A percentile compares a stretch with the other conserved stretches of the same genome.
These are phyloP conservation scores for Clarias batrachus DNA, from an alignment of 2,113 vertebrate species.

Conservation along the genomic window DNA sequence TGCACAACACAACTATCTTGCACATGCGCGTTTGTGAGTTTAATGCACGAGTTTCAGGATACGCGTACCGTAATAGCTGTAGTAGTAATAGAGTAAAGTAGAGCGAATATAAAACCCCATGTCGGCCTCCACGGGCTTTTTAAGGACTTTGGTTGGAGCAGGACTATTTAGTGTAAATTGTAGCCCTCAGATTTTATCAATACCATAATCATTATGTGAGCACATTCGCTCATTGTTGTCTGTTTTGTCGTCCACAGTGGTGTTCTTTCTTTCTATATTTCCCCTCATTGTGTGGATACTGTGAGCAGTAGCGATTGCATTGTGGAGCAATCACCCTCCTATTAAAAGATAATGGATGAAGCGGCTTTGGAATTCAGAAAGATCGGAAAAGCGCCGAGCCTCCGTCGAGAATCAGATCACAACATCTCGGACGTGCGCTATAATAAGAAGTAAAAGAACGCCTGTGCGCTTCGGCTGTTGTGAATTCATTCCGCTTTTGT, in stretches of 20 bases:
- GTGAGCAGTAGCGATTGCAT: conserved; percentile 32
- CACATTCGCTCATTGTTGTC: conserved; percentile 45
- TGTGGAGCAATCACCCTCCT: conserved; percentile 47
- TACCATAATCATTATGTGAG: conserved; percentile 50
- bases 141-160: neutral
- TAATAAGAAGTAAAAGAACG: conserved; percentile 58
- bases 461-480: conserved; percentile 49
- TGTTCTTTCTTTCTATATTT: conserved; percentile 39
- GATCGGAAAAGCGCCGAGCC: conserved; percentile 38
- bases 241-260: conserved; percentile 23
- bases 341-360: conserved; percentile 53
- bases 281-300: conserved; percentile 40
- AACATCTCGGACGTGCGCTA: conserved; percentile 44
- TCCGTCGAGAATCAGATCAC: conserved; percentile 56
- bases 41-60: too few species aligned
- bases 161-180: conserved; percentile 21
- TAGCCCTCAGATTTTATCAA: conserved; percentile 45
- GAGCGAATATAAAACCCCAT: neutral
- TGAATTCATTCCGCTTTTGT: conserved; percentile 58
- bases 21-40: too few species aligned
- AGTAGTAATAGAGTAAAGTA: neutral
- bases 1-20: too few species aligned
- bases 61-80: neutral
- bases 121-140: neutral
- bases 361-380: conserved; percentile 44